phyloP scores from a whole-genome alignment of 2,113 vertebrate species.

The Rhea americana region DNA sequence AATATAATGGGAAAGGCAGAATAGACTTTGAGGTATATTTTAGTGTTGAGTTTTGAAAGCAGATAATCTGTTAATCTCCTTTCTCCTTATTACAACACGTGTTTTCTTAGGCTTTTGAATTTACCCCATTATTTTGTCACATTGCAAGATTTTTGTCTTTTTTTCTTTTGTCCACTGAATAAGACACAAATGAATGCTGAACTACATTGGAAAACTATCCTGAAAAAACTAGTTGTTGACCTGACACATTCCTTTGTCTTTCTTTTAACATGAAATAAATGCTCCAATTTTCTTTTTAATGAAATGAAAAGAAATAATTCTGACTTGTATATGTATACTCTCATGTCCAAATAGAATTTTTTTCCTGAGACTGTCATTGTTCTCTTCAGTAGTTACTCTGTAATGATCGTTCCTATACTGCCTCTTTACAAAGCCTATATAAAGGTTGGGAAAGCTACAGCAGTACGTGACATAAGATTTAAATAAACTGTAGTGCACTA shows the following conservation, averaged over 20 bases:
- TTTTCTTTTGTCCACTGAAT: neutral
- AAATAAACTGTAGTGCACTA: neutral
- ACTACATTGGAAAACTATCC: neutral
- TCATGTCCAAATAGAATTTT: neutral
- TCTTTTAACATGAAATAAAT: neutral
- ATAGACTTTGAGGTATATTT: neutral
- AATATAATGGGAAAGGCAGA: neutral
- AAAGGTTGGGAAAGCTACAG: neutral
- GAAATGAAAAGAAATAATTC: neutral
- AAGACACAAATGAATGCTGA: neutral
- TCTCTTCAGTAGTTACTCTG: neutral
- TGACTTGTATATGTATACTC: neutral
- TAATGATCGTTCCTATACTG: neutral
- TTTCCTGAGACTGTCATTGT: neutral
- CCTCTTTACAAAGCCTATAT: neutral
- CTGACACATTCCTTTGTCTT: neutral
- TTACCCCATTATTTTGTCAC: neutral
- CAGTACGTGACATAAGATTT: neutral
- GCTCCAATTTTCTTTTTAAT: neutral
- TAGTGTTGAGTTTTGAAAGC: neutral
- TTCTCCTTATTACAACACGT: neutral
- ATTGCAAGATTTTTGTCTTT: neutral
- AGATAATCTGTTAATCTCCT: neutral
- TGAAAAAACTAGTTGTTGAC: neutral
- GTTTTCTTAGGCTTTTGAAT: neutral